Evolutionary conservation across 2,888 invertebrate genomes (phyloP).

Genomic region (Ctenicera cuprea): DNA sequence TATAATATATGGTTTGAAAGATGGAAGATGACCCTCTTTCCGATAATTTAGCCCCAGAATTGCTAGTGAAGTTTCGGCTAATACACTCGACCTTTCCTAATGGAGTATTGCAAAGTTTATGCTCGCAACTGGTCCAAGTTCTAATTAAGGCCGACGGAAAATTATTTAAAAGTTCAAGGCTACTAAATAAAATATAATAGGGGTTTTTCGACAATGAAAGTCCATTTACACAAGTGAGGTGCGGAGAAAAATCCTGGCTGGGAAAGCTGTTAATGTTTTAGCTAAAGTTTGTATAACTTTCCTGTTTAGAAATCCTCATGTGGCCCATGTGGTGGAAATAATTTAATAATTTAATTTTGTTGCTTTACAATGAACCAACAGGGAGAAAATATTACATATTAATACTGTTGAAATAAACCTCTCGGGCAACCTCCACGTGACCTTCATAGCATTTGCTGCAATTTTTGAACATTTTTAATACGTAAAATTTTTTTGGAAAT

Average conservation of each 20-base stretch:
- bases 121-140: neutral
- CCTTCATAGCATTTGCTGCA: no score
- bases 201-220: neutral
- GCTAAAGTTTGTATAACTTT: neutral
- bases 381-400: no score
- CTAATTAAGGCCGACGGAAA: neutral
- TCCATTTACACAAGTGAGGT: conserved; percentile 2
- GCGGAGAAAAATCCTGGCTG: neutral
- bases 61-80: neutral
- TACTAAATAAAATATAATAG: neutral
- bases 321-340: no score
- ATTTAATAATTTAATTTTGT: no score
- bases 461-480: no score
- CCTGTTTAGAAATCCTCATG: neutral
- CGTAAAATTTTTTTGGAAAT: no score
- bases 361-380: no score
- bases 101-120: conserved; percentile 3
- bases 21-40: conserved; percentile 1
- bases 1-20: neutral
- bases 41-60: neutral
- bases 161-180: conserved; percentile 14
- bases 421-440: no score
- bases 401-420: no score
- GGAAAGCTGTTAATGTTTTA: neutral
- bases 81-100: conserved; percentile 6